phyloP scores from a whole-genome alignment of 2,888 invertebrate genomes.

The Drosophila setosimentum region DNA sequence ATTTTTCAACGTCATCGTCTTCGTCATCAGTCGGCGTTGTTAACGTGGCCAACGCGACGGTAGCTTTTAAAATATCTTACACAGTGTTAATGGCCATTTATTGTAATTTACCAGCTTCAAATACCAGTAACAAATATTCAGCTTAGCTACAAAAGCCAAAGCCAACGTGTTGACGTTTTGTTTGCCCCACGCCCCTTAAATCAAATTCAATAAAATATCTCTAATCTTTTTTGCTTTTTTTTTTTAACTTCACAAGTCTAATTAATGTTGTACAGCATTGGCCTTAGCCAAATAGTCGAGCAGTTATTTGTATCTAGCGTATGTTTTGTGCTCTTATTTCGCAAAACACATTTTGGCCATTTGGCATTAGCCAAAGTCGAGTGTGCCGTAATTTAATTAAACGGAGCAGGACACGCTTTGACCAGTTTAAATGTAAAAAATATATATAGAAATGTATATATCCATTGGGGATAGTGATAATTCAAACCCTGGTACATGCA shows the following conservation, averaged over 20 bases:
- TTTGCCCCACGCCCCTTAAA: conserved; percentile 15
- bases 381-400: conserved; percentile 44
- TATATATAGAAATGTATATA: background rate
- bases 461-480: conserved; percentile 31
- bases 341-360: conserved; percentile 8
- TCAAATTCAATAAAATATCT: conserved; percentile 30
- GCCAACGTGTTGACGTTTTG: conserved; percentile 41
- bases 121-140: conserved; percentile 27
- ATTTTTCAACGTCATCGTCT: conserved; percentile 49
- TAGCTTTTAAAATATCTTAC: conserved; percentile 22
- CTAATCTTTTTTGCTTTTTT: background rate
- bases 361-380: conserved; percentile 6
- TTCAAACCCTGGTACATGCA: conserved; percentile 20
- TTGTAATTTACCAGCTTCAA: conserved; percentile 46
- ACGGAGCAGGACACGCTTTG: conserved; percentile 42
- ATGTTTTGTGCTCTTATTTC: conserved; percentile 11
- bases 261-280: conserved; percentile 40
- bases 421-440: background rate
- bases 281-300: conserved; percentile 41
- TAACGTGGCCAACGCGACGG: conserved; percentile 22
- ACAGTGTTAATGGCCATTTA: conserved; percentile 44
- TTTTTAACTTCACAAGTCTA: conserved; percentile 38
- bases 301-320: conserved; percentile 23
- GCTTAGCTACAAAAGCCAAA: conserved; percentile 36
- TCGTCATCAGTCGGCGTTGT: conserved; percentile 16